These are phyloP conservation scores for Chalcosyrphus nemorum DNA, from an alignment of 2,888 invertebrate species.

Conservation along the genomic window DNA sequence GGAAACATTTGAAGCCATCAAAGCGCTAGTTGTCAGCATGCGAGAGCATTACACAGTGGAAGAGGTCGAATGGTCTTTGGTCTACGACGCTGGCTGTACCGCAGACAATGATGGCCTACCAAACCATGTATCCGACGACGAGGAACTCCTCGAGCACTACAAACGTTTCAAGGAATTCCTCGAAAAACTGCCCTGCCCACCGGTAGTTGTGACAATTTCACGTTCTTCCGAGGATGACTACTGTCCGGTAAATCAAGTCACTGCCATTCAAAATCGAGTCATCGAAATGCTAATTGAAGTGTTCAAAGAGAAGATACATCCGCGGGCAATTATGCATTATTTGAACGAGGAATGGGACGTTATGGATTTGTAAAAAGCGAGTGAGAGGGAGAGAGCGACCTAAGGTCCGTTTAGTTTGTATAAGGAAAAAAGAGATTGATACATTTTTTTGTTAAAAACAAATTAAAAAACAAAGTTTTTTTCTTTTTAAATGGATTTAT, in stretches of 20 bases:
- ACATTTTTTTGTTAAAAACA: neutral
- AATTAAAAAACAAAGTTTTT: no score
- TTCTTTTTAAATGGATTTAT: constrained; percentile 58
- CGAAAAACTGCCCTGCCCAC: constrained; percentile 83
- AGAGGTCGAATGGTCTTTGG: constrained; percentile 89
- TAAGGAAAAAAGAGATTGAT: constrained; percentile 21
- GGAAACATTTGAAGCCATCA: constrained; percentile 78
- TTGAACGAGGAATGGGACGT: constrained; percentile 81
- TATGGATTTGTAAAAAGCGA: constrained; percentile 77
- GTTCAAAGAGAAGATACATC: constrained; percentile 78
- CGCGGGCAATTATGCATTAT: constrained; percentile 80
- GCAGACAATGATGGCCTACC: constrained; percentile 92
- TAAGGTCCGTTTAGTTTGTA: neutral
- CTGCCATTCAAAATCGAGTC: constrained; percentile 88
- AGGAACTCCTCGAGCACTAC: constrained; percentile 86
- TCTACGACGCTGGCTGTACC: constrained; percentile 94
- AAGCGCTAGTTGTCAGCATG: constrained; percentile 83
- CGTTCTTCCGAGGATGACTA: constrained; percentile 94
- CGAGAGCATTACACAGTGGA: constrained; percentile 84
- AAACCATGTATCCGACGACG: constrained; percentile 89
- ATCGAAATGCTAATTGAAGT: constrained; percentile 83
- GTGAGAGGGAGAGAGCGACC: neutral
- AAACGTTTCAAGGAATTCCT: constrained; percentile 84
- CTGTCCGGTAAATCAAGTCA: constrained; percentile 92
- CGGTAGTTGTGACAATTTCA: constrained; percentile 89